Conservation (phyloP, 2,888 invertebrate species). For the Hololepta plana region DNA sequence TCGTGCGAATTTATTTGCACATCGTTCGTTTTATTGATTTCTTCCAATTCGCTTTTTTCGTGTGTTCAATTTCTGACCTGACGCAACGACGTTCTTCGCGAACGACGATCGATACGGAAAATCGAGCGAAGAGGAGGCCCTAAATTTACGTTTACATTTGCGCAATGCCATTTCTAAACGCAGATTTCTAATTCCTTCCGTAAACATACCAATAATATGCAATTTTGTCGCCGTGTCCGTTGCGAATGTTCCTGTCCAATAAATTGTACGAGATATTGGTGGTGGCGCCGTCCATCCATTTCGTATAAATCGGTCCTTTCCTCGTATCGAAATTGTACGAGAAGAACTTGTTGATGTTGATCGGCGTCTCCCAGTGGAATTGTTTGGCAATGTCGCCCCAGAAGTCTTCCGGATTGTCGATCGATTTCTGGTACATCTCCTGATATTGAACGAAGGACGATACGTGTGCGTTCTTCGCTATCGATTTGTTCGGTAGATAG, state of each 20-base stretch:
- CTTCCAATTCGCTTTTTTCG: too few species aligned
- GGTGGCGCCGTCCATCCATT: constrained; percentile 88
- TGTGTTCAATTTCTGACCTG: too few species aligned
- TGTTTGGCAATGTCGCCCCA: constrained; percentile 88
- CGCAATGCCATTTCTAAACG: not conserved
- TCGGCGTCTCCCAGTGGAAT: constrained; percentile 80
- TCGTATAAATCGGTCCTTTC: constrained; percentile 78
- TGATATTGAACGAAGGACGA: constrained; percentile 58
- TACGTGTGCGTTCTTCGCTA: constrained; percentile 43
- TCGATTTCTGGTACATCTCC: constrained; percentile 67
- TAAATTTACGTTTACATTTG: not conserved
- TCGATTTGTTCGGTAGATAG: constrained; percentile 37
- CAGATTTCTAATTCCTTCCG: constrained; percentile 5
- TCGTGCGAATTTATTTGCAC: too few species aligned
- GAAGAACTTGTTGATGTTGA: constrained; percentile 56
- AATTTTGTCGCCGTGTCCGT: constrained; percentile 74
- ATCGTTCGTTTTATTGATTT: too few species aligned
- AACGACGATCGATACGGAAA: constrained; percentile 1
- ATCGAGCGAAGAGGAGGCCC: not conserved
- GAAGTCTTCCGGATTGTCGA: constrained; percentile 77
- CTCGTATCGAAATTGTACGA: constrained; percentile 81
- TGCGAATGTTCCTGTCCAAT: constrained; percentile 78
- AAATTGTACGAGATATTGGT: constrained; percentile 95
- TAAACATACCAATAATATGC: constrained; percentile 80
- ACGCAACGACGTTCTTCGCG: too few species aligned